These are phyloP conservation scores for Archaeoteleia sp. DNA, from an alignment of 2,888 invertebrate species.

Conservation along the genomic window DNA sequence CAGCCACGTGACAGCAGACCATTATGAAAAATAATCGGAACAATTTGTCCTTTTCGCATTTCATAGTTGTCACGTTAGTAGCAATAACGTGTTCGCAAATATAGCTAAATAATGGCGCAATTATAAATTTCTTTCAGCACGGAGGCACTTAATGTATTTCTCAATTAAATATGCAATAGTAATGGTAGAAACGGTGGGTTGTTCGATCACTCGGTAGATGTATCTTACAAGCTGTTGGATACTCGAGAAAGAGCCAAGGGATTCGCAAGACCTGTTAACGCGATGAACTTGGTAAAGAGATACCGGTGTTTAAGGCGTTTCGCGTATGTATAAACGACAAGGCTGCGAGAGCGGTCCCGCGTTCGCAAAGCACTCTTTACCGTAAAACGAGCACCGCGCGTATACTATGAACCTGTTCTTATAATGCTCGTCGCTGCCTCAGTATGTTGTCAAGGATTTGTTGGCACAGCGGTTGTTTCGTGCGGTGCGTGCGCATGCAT, in stretches of 20 bases:
- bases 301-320: background rate
- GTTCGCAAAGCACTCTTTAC: conserved; percentile 3
- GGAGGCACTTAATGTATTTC: background rate
- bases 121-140: background rate
- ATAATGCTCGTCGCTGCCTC: conserved; percentile 1
- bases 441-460: background rate
- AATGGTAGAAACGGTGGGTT: background rate
- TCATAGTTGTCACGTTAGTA: too few relatives aligned
- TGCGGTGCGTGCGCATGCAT: conserved; percentile 5
- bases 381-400: conserved; percentile 1
- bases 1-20: too few relatives aligned
- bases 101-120: background rate
- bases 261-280: background rate
- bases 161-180: background rate
- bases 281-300: background rate
- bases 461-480: conserved; percentile 3
- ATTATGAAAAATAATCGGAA: too few relatives aligned
- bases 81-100: background rate
- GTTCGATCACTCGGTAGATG: background rate
- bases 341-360: background rate
- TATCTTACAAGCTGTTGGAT: background rate
- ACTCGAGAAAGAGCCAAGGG: background rate
- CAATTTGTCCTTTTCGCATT: too few relatives aligned
- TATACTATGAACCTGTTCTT: conserved; percentile 2
- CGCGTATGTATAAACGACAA: background rate